Conservation (phyloP, 53 echinoderm and acorn worm species). For the Holothuria leucospilota region DNA sequence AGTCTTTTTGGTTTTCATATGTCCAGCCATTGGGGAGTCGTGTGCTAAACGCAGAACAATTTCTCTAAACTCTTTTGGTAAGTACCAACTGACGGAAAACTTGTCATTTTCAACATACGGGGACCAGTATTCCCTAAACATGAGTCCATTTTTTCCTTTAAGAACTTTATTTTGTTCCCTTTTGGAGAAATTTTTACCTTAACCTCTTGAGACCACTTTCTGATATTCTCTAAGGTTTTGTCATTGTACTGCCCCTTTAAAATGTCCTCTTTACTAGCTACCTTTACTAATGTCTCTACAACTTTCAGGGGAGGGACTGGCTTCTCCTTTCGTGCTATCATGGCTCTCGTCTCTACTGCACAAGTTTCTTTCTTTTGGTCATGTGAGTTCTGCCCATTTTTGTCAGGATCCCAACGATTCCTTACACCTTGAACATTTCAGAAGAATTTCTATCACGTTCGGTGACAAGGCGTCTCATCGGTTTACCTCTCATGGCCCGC, state of each 20-base stretch:
- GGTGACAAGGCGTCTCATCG: no score
- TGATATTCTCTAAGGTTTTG: slow-evolving; percentile 16
- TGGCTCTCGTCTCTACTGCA: slow-evolving; percentile 35
- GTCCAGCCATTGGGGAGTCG: slow-evolving; percentile 59
- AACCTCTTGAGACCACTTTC: slow-evolving; percentile 28
- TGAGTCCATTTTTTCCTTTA: slow-evolving; percentile 36
- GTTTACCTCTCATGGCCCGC: no score
- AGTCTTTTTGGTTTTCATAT: slow-evolving; percentile 60
- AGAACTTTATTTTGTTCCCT: background rate
- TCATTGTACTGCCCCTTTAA: slow-evolving; percentile 36
- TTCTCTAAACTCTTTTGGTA: slow-evolving; percentile 19
- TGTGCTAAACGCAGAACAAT: slow-evolving; percentile 62
- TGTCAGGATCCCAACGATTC: background rate
- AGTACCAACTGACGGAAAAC: slow-evolving; percentile 49
- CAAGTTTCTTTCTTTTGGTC: slow-evolving; percentile 15
- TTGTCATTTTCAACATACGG: slow-evolving; percentile 32
- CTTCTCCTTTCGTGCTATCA: slow-evolving; percentile 6
- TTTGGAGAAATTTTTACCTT: background rate
- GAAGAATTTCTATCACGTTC: no score
- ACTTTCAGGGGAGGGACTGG: background rate
- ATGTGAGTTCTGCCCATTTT: background rate
- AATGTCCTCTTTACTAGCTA: slow-evolving; percentile 26
- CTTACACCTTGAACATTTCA: background rate
- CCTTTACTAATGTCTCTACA: background rate
- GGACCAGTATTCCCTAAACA: slow-evolving; percentile 43